Conservation (phyloP, 2,888 invertebrate genomes). For the Mimumesa dahlbomi region DNA sequence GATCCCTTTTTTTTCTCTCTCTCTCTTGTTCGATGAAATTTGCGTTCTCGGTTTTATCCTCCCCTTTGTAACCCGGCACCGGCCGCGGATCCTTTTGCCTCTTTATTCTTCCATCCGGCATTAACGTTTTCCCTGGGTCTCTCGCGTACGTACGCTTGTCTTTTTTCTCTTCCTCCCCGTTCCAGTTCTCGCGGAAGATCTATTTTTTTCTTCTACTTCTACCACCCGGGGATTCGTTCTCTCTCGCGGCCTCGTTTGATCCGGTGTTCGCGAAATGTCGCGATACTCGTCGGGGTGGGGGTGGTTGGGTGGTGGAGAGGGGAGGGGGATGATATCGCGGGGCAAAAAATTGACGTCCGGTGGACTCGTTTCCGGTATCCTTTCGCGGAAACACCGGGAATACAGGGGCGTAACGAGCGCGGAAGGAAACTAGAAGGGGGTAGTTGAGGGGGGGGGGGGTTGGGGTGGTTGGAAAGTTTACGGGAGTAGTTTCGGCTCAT, state of each 20-base stretch:
- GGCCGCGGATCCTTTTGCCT: too few species aligned
- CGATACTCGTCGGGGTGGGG: too few species aligned
- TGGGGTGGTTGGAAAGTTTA: background rate
- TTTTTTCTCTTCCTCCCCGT: background rate
- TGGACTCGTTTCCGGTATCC: constrained; percentile 23
- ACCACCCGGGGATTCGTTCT: too few species aligned
- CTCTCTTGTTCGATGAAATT: background rate
- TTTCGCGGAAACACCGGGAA: background rate
- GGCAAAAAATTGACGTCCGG: constrained; percentile 30
- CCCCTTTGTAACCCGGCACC: too few species aligned
- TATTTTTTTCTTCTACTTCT: too few species aligned
- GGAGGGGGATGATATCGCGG: background rate
- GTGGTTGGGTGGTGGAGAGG: background rate
- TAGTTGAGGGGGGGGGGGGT: too few species aligned
- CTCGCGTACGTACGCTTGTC: too few species aligned
- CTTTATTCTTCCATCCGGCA: background rate
- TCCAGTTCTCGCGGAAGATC: background rate
- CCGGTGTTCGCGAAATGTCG: too few species aligned
- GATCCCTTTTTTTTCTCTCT: background rate
- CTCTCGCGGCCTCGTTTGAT: too few species aligned
- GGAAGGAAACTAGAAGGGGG: too few species aligned
- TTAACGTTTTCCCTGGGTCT: background rate
- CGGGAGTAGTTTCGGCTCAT: background rate
- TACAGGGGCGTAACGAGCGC: background rate
- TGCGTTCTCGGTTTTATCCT: background rate